phyloP scores from a whole-genome alignment of 1,140 invertebrate genomes.

The Atta colombica region DNA sequence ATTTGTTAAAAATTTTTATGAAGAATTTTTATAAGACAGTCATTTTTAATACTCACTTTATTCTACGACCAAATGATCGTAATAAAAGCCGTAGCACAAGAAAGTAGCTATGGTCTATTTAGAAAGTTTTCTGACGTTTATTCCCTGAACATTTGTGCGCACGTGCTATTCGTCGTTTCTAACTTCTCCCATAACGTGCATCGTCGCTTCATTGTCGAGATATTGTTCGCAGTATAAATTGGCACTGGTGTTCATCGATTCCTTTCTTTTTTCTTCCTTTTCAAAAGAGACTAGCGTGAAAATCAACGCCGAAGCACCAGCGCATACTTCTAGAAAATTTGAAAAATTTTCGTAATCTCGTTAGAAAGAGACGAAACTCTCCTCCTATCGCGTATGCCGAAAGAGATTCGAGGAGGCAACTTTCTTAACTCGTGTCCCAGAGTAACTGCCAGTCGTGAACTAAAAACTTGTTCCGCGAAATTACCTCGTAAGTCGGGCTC shows the following conservation, averaged over 20 bases:
- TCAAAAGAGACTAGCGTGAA: conserved; percentile 6
- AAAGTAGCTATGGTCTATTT: conserved; percentile 31
- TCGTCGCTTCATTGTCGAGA: conserved; percentile 48
- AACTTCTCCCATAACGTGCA: conserved; percentile 54
- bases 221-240: conserved; percentile 46
- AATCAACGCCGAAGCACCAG: neutral
- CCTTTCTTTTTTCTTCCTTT: neutral
- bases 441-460: conserved; percentile 71
- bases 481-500: conserved; percentile 74
- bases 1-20: conserved; percentile 7
- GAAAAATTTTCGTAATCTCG: conserved; percentile 60
- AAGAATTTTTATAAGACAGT: neutral
- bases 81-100: conserved; percentile 28
- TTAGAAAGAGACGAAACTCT: conserved; percentile 38
- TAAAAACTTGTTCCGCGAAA: conserved; percentile 74
- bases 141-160: conserved; percentile 46
- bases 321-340: conserved; percentile 42
- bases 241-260: conserved; percentile 12
- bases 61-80: conserved; percentile 32
- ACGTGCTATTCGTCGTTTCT: conserved; percentile 53
- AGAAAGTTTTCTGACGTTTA: conserved; percentile 53
- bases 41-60: conserved; percentile 25
- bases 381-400: conserved; percentile 59
- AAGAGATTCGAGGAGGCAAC: conserved; percentile 66
- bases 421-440: conserved; percentile 71